Conservation (phyloP, 2,113 vertebrate genomes). For the Hemiscyllium ocellatum region DNA sequence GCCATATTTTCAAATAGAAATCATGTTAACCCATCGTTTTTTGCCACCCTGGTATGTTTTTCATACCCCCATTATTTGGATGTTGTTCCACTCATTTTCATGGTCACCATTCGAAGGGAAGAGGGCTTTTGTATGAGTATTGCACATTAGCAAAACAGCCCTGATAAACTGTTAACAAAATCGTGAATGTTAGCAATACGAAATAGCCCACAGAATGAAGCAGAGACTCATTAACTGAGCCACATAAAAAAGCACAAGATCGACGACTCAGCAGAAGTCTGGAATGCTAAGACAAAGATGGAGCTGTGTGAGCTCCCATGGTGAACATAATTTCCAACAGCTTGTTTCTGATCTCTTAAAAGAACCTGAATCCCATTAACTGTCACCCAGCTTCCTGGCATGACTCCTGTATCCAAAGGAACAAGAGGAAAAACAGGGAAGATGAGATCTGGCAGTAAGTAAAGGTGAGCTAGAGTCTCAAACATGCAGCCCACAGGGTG, state of each 20-base stretch:
- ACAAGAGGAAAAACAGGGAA: background rate
- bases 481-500: background rate
- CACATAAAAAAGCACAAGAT: background rate
- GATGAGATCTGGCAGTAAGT: background rate
- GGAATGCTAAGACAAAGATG: background rate
- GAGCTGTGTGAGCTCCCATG: background rate
- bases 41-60: background rate
- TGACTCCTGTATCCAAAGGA: background rate
- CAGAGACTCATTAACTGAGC: background rate
- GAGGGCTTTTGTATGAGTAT: background rate
- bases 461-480: background rate
- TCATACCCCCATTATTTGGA: background rate
- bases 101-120: background rate
- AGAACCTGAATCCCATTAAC: background rate
- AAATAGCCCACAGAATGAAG: background rate
- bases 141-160: background rate
- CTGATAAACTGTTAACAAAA: background rate
- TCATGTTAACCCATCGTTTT: background rate
- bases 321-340: conserved; percentile 2
- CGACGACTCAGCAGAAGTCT: background rate
- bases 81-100: background rate
- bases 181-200: background rate
- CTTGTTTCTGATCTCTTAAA: conserved; percentile 7
- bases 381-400: background rate
- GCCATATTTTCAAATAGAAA: background rate